A percentile compares a stretch with the other conserved stretches of the same genome.
These are phyloP conservation scores for Cancer borealis DNA, from an alignment of 2,888 invertebrate genomes.

Conservation along the genomic window DNA sequence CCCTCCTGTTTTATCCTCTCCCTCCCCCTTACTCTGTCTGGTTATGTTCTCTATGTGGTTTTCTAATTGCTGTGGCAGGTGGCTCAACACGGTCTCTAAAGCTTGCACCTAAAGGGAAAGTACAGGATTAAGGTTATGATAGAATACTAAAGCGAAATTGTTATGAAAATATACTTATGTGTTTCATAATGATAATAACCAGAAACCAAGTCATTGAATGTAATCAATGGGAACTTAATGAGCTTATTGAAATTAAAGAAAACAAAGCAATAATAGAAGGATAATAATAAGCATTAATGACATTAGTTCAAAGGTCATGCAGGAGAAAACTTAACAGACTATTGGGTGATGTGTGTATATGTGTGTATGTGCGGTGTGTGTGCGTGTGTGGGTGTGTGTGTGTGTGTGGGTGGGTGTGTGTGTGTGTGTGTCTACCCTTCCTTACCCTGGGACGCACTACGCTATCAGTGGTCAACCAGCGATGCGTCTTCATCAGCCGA, in stretches of 20 bases:
- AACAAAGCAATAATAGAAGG: too few relatives aligned
- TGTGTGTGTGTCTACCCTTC: neutral
- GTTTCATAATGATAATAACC: neutral
- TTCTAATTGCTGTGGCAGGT: slow-evolving; percentile 54
- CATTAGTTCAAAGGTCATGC: too few relatives aligned
- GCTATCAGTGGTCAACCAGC: slow-evolving; percentile 4
- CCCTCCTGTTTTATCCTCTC: neutral
- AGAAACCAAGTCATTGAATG: too few relatives aligned
- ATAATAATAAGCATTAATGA: too few relatives aligned
- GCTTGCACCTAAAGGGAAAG: slow-evolving; percentile 42
- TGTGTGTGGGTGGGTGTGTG: neutral
- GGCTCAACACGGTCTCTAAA: neutral
- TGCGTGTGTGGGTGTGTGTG: neutral
- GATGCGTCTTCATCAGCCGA: neutral
- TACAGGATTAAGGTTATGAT: neutral
- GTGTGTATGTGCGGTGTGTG: neutral
- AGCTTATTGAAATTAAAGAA: neutral
- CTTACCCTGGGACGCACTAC: neutral
- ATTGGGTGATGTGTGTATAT: neutral
- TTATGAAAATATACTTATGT: neutral
- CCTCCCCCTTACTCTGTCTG: neutral
- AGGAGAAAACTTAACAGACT: too few relatives aligned
- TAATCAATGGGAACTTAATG: neutral
- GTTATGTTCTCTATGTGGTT: slow-evolving; percentile 52
- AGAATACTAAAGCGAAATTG: neutral